phyloP scores from a whole-genome alignment of 2,888 invertebrate genomes.

The Acleris laterana region DNA sequence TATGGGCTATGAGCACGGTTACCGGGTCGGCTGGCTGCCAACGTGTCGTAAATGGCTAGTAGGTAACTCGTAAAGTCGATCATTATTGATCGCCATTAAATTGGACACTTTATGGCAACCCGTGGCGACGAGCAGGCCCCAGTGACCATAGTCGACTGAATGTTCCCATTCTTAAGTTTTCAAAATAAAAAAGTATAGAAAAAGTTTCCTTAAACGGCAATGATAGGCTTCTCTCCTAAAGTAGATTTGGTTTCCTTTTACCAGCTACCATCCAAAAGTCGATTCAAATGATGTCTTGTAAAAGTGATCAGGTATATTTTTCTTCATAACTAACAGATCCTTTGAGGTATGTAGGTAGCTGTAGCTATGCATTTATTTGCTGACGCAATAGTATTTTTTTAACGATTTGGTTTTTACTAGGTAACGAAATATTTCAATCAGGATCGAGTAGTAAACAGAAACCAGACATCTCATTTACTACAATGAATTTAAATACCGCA shows the following conservation, averaged over 20 bases:
- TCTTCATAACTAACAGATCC: too few species aligned
- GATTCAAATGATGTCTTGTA: too few species aligned
- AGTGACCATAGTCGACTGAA: conserved; percentile 12
- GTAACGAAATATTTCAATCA: conserved; percentile 24
- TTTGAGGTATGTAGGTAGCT: too few species aligned
- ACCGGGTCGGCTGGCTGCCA: conserved; percentile 71
- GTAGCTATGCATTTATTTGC: too few species aligned
- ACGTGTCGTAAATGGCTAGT: conserved; percentile 76
- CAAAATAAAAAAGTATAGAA: neutral
- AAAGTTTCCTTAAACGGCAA: too few species aligned
- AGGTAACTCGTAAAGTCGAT: conserved; percentile 69
- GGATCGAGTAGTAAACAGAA: conserved; percentile 24
- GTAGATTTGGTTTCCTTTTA: too few species aligned
- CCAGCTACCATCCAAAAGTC: too few species aligned
- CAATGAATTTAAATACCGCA: conserved; percentile 28
- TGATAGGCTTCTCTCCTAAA: too few species aligned
- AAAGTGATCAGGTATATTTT: too few species aligned
- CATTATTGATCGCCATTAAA: conserved; percentile 78
- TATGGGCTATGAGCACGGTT: conserved; percentile 51
- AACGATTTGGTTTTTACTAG: neutral
- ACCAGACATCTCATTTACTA: conserved; percentile 25
- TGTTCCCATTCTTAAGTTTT: conserved; percentile 5
- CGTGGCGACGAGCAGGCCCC: conserved; percentile 50
- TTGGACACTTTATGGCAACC: conserved; percentile 69
- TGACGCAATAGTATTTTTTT: neutral